Evolutionary conservation across 2,797 vertebrate genomes (phyloP).

Genomic region (Arnoldichthys spilopterus): DNA sequence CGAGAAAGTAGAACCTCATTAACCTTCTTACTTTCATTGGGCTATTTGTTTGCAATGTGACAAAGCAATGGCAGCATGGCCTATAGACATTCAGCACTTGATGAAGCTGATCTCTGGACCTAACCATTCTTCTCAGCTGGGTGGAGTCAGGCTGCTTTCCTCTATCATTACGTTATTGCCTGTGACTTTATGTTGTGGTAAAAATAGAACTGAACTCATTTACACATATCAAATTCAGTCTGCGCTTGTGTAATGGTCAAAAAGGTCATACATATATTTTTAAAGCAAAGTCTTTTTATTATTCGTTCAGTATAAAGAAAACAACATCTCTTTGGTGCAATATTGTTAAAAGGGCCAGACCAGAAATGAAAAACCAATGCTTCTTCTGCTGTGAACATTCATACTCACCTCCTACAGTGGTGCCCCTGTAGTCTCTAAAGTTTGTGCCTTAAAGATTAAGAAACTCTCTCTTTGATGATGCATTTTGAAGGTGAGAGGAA

Average conservation of each 20-base stretch:
- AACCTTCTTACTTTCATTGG: constrained; percentile 30
- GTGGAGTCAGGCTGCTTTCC: constrained; percentile 28
- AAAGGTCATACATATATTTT: constrained; percentile 19
- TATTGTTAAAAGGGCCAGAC: neutral
- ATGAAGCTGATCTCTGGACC: constrained; percentile 20
- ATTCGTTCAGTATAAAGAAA: no score
- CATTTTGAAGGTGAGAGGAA: neutral
- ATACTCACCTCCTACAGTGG: no score
- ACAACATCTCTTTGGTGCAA: neutral
- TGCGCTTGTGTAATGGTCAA: constrained; percentile 24
- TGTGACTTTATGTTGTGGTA: constrained; percentile 26
- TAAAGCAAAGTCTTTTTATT: neutral
- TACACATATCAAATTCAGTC: constrained; percentile 24
- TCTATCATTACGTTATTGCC: neutral
- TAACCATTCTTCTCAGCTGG: constrained; percentile 10
- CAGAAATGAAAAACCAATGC: no score
- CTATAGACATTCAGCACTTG: constrained; percentile 37
- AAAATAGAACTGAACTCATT: constrained; percentile 37
- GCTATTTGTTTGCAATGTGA: constrained; percentile 36
- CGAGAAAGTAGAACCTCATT: constrained; percentile 37
- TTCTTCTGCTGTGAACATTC: no score
- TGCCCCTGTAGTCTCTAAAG: no score
- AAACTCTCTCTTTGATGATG: neutral
- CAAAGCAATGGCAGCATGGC: constrained; percentile 21
- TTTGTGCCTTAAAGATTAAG: neutral